Percentiles rank a stretch among this genome's conserved stretches.
These are phyloP conservation scores for Drosophila longiperda DNA, from an alignment of 2,888 invertebrate species.

Conservation along the genomic window DNA sequence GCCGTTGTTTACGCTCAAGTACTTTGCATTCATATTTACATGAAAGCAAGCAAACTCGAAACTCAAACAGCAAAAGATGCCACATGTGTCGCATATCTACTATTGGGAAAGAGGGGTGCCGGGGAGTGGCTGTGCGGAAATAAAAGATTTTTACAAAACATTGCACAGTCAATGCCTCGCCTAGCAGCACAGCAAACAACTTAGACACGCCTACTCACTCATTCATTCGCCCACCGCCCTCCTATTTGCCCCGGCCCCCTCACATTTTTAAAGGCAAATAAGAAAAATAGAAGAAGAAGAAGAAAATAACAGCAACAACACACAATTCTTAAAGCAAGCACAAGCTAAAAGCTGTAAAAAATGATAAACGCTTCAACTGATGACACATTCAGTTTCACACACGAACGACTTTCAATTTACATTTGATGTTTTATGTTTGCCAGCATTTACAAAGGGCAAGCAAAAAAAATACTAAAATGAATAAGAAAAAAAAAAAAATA, in stretches of 20 bases:
- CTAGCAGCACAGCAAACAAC: slow-evolving; percentile 62
- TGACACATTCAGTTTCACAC: slow-evolving; percentile 82
- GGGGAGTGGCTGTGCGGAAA: slow-evolving; percentile 50
- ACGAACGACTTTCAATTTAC: slow-evolving; percentile 83
- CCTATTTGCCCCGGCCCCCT: neutral
- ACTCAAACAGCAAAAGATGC: slow-evolving; percentile 49
- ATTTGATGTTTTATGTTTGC: slow-evolving; percentile 80
- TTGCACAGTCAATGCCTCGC: slow-evolving; percentile 64
- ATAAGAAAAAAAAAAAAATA: slow-evolving; percentile 64
- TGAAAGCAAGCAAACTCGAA: slow-evolving; percentile 42
- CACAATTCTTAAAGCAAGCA: slow-evolving; percentile 67
- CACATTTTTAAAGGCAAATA: slow-evolving; percentile 67
- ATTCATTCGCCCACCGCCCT: neutral
- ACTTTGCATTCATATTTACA: slow-evolving; percentile 72
- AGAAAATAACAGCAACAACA: slow-evolving; percentile 19
- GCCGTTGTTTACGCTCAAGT: slow-evolving; percentile 59
- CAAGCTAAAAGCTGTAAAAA: slow-evolving; percentile 73
- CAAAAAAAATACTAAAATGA: slow-evolving; percentile 21
- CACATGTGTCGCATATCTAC: slow-evolving; percentile 36
- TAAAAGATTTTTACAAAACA: slow-evolving; percentile 75
- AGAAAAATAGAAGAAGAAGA: slow-evolving; percentile 16
- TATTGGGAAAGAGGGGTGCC: neutral
- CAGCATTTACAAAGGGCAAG: slow-evolving; percentile 69
- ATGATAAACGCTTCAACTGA: slow-evolving; percentile 81
- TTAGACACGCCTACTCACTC: slow-evolving; percentile 43